A percentile compares a stretch with the other conserved stretches of the same genome.
phyloP scores from a whole-genome alignment of 1,140 invertebrate species.

The Drosophila fuyamai region DNA sequence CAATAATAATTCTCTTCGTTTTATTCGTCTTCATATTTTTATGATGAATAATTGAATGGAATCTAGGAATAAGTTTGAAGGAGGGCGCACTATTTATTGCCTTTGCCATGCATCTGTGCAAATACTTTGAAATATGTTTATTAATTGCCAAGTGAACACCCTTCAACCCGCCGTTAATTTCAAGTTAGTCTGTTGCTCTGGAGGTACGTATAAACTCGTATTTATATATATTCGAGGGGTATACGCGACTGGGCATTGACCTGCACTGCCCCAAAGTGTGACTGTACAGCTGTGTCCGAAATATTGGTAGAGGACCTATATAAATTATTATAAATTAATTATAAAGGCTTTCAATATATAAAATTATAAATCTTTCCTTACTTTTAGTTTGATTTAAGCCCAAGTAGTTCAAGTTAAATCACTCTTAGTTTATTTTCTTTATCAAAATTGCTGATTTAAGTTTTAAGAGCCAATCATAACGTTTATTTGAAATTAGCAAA shows the following conservation, averaged over 20 bases:
- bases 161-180: slow-evolving; percentile 15
- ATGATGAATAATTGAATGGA: slow-evolving; percentile 36
- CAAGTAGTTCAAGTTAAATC: too few relatives aligned
- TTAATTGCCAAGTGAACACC: slow-evolving; percentile 15
- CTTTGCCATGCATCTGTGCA: slow-evolving; percentile 10
- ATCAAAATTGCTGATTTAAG: too few relatives aligned
- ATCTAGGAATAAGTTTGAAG: slow-evolving; percentile 34
- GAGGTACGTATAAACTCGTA: not conserved
- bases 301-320: not conserved
- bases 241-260: slow-evolving; percentile 9
- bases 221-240: slow-evolving; percentile 3
- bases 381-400: too few relatives aligned
- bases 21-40: slow-evolving; percentile 13
- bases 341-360: too few relatives aligned
- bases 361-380: too few relatives aligned
- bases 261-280: not conserved
- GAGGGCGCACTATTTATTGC: slow-evolving; percentile 8
- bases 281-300: not conserved
- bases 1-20: slow-evolving; percentile 27
- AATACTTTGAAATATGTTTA: slow-evolving; percentile 26
- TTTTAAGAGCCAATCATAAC: too few relatives aligned
- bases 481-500: too few relatives aligned
- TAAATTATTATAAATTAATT: too few relatives aligned
- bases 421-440: too few relatives aligned
- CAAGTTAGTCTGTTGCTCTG: slow-evolving; percentile 24